Evolutionary conservation across 2,888 invertebrate genomes (phyloP).

Genomic region (Patella caerulea): DNA sequence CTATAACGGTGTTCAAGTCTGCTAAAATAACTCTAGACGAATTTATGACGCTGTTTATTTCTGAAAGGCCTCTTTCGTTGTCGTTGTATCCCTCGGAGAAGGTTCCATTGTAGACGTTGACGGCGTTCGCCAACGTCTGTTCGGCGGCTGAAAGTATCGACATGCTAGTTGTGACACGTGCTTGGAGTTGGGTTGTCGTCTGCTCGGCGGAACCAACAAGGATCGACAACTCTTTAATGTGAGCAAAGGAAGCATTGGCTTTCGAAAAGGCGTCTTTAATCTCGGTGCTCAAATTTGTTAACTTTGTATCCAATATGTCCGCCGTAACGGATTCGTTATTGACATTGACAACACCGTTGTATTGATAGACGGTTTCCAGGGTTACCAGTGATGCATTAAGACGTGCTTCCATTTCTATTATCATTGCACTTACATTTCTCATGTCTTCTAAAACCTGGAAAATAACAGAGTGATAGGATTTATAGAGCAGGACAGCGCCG

Average conservation of each 20-base stretch:
- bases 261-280: not conserved
- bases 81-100: slow-evolving; percentile 10
- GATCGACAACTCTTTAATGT: slow-evolving; percentile 16
- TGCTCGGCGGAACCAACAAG: slow-evolving; percentile 20
- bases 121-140: not conserved
- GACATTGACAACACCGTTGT: not conserved
- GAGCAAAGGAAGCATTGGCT: slow-evolving; percentile 14
- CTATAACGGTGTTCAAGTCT: not conserved
- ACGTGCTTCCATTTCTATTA: slow-evolving; percentile 6
- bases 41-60: not conserved
- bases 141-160: slow-evolving; percentile 1
- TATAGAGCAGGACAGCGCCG: too few relatives aligned
- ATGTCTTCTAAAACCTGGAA: slow-evolving; percentile 11
- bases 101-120: slow-evolving; percentile 9
- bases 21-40: not conserved
- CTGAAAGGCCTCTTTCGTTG: slow-evolving; percentile 13
- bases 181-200: not conserved
- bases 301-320: not conserved
- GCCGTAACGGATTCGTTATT: slow-evolving; percentile 4
- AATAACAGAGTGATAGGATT: not conserved
- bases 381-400: not conserved
- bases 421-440: not conserved
- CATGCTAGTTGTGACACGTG: slow-evolving; percentile 10
- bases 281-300: not conserved
- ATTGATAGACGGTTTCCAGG: not conserved